Evolutionary conservation across 2,888 invertebrate species (phyloP), one percentile per base, ranked within the genome.

Genomic region (Netelia fuscicornis): DNA sequence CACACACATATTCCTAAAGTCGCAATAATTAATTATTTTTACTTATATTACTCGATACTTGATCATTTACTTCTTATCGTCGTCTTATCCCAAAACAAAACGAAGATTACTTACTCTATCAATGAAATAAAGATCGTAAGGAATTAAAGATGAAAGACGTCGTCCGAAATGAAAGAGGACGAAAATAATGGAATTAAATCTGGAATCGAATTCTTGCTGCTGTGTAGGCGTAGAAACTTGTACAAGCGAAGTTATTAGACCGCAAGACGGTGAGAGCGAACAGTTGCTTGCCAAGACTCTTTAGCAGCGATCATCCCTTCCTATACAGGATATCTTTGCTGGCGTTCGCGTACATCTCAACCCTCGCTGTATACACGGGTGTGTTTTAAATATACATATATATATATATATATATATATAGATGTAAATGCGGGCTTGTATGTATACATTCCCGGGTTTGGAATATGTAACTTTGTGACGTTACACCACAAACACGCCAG

Each of bases 401-500:
- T n/a, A 25, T 62, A 67, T 54, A 17, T 17, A 17, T 17, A 17
- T 17, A 67, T 30, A 60, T 48, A 62, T 48, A 30, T 72, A 20
- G 20, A 11, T 72, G 2, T 20, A 44, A 87, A 89, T 84, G 86
- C 87, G 87, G 89, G 79, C 85, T 86, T 88, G 87, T 89, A 76
- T 71, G 75, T 65, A 64, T 84, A 88, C 65, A 64, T 56, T 71
- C 89, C 87, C 85, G 84, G 87, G 54, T 74, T 81, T 86, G 88
- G 89, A 90, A 90, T 89, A 68, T 83, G 90, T 90, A 92, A 91
- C 91, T 91, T 91, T 90, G 91, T 90, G 91, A 92, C 91, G 90
- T 92, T 90, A 89, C 88, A 92, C 92, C 92, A 89, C 92, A 92
- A 92, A 92, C 92, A 92, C 88, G 89, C 90, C 91, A 88, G 89